Base-by-base conservation (phyloP, 2,797 vertebrate species). In the Orestias chungarensis region DNA sequence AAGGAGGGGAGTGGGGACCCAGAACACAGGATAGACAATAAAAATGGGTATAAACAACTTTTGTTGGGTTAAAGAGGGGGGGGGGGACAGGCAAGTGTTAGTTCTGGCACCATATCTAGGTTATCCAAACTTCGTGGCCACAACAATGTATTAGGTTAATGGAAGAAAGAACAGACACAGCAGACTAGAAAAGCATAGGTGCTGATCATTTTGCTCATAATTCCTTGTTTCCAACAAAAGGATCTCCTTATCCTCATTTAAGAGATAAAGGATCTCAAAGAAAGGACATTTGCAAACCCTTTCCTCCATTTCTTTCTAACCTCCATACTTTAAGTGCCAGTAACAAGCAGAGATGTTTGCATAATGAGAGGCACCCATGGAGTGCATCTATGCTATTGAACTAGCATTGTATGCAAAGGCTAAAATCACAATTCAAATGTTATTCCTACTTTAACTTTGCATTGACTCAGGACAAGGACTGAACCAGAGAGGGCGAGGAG, bases 401-500 rank as follows among this genome's bases (percentile, higher is more conserved):
- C 78, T 76, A 79, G 35, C 31, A 61, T 78, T 61, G 64, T 84
- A 80, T 67, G 87, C 77, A 83, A 54, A 65, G 66, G 15, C 52
- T 33, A 76, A 79, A 47, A 81, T 66, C 6, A n/a, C 64, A 81
- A 69, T 76, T 85, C 71, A 81, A 80, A 70, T 55, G 68, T 59
- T 62, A 86, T 82, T 82, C 87, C 73, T 7, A 55, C 38, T n/a
- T 79, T 84, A 79, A 86, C 72, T 71, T 89, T 87, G 92, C 80
- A 87, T 69, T 71, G 84, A 86, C 82, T 87, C 88, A 71, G 86
- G 85, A 86, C 86, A 88, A 62, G 80, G 88, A 79, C 90, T 92
- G 75, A 93, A 91, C 90, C 91, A 93, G 78, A 91, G 88, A 73
- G 88, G 87, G 23, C 77, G 79, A 84, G 86, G 91, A 71, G 90